Evolutionary conservation across 2,888 invertebrate species (phyloP).

Genomic region (Erebia epiphron): DNA sequence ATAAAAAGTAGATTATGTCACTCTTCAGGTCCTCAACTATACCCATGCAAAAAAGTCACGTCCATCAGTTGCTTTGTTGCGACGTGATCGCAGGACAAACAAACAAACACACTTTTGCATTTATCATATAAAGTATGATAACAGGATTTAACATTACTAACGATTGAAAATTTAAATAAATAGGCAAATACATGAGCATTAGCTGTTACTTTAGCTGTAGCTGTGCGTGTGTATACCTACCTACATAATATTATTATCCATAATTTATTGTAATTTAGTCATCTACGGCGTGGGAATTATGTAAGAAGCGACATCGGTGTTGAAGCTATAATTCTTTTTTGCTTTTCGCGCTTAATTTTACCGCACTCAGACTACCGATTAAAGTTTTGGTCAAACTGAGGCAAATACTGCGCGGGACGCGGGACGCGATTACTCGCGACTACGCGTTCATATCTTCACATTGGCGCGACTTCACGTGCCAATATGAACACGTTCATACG

Average conservation of each 20-base stretch:
- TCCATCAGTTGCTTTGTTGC: no score
- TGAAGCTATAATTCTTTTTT: conserved; percentile 33
- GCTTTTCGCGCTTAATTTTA: conserved; percentile 4
- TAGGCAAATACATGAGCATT: neutral
- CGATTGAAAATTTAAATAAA: neutral
- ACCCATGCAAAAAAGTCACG: no score
- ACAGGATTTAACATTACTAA: neutral
- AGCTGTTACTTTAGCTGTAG: neutral
- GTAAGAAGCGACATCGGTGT: conserved; percentile 41
- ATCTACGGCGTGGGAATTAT: conserved; percentile 48
- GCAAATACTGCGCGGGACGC: no score
- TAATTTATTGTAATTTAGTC: conserved; percentile 51
- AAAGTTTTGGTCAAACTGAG: no score
- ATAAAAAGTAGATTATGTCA: no score
- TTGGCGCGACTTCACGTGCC: no score
- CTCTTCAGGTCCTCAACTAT: no score
- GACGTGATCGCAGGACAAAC: no score
- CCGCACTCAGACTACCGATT: neutral
- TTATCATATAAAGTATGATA: neutral
- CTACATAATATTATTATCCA: conserved; percentile 9
- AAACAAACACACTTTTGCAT: no score
- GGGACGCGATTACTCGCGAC: no score
- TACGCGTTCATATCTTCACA: no score
- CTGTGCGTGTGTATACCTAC: neutral
- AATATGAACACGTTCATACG: no score